Percentiles rank a stretch among this genome's conserved stretches.
phyloP scores from a whole-genome alignment of 2,888 invertebrate genomes.

The Drosophila suboccidentalis region DNA sequence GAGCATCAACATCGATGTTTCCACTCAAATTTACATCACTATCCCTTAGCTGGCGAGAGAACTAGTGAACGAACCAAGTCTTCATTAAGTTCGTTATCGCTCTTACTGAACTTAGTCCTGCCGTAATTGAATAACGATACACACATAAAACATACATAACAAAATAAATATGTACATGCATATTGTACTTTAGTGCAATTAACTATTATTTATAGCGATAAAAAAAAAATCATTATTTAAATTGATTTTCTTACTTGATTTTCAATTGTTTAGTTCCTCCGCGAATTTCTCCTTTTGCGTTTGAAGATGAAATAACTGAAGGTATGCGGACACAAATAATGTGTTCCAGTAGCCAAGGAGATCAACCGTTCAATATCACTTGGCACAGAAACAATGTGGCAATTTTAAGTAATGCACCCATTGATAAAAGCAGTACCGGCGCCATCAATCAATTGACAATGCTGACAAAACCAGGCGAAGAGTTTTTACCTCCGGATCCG shows the following conservation, averaged over 20 bases:
- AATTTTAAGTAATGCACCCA: constrained; percentile 76
- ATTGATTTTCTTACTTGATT: constrained; percentile 26
- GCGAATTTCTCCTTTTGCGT: constrained; percentile 93
- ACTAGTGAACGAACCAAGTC: not conserved
- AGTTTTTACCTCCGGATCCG: constrained; percentile 71
- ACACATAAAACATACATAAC: too few species aligned
- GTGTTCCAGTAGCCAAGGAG: constrained; percentile 87
- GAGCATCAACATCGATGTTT: too few species aligned
- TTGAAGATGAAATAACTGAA: constrained; percentile 91
- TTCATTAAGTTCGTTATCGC: not conserved
- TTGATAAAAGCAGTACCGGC: constrained; percentile 61
- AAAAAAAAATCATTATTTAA: constrained; percentile 19
- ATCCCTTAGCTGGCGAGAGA: too few species aligned
- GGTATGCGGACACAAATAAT: constrained; percentile 92
- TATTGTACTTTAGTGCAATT: not conserved
- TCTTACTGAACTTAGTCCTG: not conserved
- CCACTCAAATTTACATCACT: too few species aligned
- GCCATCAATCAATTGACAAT: constrained; percentile 21
- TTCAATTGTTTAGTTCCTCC: constrained; percentile 88
- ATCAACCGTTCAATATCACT: constrained; percentile 87
- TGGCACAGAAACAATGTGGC: constrained; percentile 86
- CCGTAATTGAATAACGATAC: not conserved
- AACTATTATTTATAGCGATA: not conserved
- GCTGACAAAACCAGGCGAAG: constrained; percentile 31
- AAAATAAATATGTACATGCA: too few species aligned